A percentile compares a stretch with the other conserved stretches of the same genome.
These are phyloP conservation scores for Perca fluviatilis DNA, from an alignment of 2,113 vertebrate genomes.

Conservation along the genomic window DNA sequence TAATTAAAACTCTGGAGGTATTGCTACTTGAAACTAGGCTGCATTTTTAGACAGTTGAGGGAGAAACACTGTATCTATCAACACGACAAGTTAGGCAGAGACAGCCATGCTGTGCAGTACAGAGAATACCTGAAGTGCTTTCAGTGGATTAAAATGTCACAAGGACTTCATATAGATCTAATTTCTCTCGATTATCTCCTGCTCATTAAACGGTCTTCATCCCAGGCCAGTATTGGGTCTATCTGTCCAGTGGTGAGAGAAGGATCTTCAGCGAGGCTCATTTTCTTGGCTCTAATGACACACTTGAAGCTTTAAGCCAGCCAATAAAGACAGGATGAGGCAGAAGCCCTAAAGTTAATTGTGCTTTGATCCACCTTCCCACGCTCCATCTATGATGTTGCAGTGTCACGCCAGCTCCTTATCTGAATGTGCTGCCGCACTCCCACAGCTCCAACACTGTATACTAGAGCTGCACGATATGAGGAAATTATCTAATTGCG, in stretches of 20 bases:
- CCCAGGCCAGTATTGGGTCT: constrained; percentile 7
- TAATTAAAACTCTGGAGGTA: constrained; percentile 72
- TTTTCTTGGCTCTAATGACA: constrained; percentile 58
- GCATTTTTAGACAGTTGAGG: constrained; percentile 23
- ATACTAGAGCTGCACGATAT: too few species aligned
- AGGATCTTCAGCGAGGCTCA: constrained; percentile 30
- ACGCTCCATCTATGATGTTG: constrained; percentile 13
- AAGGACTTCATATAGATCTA: constrained; percentile 39
- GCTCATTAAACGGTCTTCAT: constrained; percentile 60
- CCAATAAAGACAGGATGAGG: constrained; percentile 50
- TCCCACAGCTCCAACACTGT: not conserved
- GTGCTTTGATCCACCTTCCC: constrained; percentile 57
- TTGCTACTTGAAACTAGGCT: constrained; percentile 64
- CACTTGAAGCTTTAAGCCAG: constrained; percentile 44
- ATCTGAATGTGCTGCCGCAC: too few species aligned
- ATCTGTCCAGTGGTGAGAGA: constrained; percentile 28
- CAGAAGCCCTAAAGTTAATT: constrained; percentile 45
- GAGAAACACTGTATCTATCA: constrained; percentile 61
- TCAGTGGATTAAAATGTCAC: constrained; percentile 51
- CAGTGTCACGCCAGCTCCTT: constrained; percentile 19
- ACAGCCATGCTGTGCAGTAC: not conserved
- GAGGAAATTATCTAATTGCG: too few species aligned
- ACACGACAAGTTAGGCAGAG: constrained; percentile 45
- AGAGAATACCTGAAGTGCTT: constrained; percentile 35
- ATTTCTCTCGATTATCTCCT: constrained; percentile 61